Evolutionary conservation across 2,113 vertebrate species (phyloP).

Genomic region (Oryzias melastigma): DNA sequence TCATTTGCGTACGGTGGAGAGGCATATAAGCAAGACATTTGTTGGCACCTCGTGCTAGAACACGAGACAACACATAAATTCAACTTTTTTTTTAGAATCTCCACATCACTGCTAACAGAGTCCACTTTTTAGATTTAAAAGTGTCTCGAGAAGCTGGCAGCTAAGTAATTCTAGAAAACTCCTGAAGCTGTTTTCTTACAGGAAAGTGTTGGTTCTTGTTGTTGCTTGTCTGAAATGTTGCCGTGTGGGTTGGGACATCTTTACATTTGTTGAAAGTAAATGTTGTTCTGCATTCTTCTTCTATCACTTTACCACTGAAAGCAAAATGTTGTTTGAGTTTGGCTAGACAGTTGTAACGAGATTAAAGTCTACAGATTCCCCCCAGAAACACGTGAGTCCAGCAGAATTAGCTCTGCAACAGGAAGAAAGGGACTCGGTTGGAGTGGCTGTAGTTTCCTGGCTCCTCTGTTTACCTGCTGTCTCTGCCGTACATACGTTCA

Average conservation of each 20-base stretch:
- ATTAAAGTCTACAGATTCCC: constrained; percentile 67
- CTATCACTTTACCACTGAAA: neutral
- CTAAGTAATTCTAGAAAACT: constrained; percentile 3
- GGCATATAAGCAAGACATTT: neutral
- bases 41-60: constrained; percentile 2
- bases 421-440: constrained; percentile 54
- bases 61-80: neutral
- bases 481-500: constrained; percentile 32
- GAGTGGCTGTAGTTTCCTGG: constrained; percentile 50
- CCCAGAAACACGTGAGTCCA: constrained; percentile 49
- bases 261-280: neutral
- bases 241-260: constrained; percentile 33
- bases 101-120: neutral
- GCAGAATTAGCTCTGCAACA: constrained; percentile 51
- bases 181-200: constrained; percentile 21
- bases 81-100: neutral
- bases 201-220: constrained; percentile 31
- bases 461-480: constrained; percentile 56
- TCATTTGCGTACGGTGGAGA: constrained; percentile 27
- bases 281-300: neutral
- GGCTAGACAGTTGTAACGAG: constrained; percentile 68
- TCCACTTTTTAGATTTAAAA: constrained; percentile 1
- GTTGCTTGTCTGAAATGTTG: constrained; percentile 50
- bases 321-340: constrained; percentile 30
- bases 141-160: neutral